Evolutionary conservation across 2,113 vertebrate species (phyloP), one percentile per base, ranked within the genome.

Genomic region (Barbus barbus): DNA sequence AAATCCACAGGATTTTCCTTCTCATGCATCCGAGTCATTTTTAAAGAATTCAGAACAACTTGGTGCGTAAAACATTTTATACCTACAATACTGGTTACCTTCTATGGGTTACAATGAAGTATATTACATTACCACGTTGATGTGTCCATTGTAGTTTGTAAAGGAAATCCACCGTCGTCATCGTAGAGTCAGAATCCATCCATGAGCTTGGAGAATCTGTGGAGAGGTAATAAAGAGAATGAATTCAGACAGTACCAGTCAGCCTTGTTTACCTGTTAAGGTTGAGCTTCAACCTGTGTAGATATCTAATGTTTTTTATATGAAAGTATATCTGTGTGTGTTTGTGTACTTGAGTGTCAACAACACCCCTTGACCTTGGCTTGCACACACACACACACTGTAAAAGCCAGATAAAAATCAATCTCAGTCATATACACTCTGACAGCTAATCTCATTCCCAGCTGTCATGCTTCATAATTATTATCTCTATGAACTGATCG

Each of bases 401-500:
- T 53, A 51, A 31, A 83, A 73, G 2, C 12, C 26, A 71, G 44
- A 82, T 38, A 56, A 77, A 67, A 38, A 86, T 61, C 16, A 63
- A 28, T 65, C 28, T 18, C 60, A 65, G 71, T 81, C 36, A n/a
- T 36, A 56, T 67, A 74, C 77, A 78, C 63, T 44, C 53, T 48
- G 72, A 78, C 28, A 84, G 63, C 44, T 82, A 60, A 71, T 73
- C 61, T 65, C 63, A 73, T 83, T 87, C 77, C 69, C 60, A 67
- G 41, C 65, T 81, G 58, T 85, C 80, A 83, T 79, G 72, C 36
- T 81, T 85, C 80, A 78, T 85, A 85, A 80, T 83, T 83, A 83
- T 31, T 41, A 74, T 48, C 46, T 36, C 72, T 80, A 87, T 85
- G 53, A 83, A 75, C 81, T 53, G 51, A 53, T 79, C 6, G 60